Evolutionary conservation across 2,888 invertebrate genomes (phyloP).

Genomic region (Eulithis testata): DNA sequence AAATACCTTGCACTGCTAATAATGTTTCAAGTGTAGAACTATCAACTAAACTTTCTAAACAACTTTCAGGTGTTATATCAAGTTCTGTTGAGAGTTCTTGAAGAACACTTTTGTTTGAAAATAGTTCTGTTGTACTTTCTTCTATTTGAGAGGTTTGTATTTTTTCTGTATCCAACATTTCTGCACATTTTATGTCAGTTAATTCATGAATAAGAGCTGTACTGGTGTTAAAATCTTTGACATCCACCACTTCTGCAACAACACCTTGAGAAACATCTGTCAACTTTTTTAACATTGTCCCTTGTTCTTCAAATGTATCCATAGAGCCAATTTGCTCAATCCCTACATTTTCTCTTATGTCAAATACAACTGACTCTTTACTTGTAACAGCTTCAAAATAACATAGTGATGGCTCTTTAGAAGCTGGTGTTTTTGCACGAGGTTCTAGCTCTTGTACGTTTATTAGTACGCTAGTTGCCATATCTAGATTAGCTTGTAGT

Average conservation of each 20-base stretch:
- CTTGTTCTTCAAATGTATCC: neutral
- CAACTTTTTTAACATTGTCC: constrained; percentile 11
- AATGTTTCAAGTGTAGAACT: constrained; percentile 21
- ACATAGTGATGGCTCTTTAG: constrained; percentile 22
- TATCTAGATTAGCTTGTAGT: constrained; percentile 61
- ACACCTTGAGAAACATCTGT: constrained; percentile 7
- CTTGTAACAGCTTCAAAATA: constrained; percentile 16
- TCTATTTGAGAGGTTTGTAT: constrained; percentile 2
- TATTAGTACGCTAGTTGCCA: constrained; percentile 52
- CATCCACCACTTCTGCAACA: constrained; percentile 1
- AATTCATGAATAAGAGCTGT: neutral
- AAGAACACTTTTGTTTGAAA: neutral
- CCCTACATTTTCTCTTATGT: constrained; percentile 24
- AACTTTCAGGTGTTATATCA: constrained; percentile 12
- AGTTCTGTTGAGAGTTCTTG: neutral
- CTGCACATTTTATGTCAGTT: neutral
- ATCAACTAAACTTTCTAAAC: neutral
- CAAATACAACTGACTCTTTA: neutral
- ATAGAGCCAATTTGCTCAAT: neutral
- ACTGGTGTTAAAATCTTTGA: constrained; percentile 1
- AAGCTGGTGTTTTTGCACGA: constrained; percentile 22
- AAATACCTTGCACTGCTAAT: constrained; percentile 19
- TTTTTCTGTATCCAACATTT: neutral
- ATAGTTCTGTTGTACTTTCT: neutral
- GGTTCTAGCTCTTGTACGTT: constrained; percentile 47